Evolutionary conservation across 2,888 invertebrate genomes (phyloP), one percentile per base, ranked within the genome.

Genomic region (Eupithecia exiguata): DNA sequence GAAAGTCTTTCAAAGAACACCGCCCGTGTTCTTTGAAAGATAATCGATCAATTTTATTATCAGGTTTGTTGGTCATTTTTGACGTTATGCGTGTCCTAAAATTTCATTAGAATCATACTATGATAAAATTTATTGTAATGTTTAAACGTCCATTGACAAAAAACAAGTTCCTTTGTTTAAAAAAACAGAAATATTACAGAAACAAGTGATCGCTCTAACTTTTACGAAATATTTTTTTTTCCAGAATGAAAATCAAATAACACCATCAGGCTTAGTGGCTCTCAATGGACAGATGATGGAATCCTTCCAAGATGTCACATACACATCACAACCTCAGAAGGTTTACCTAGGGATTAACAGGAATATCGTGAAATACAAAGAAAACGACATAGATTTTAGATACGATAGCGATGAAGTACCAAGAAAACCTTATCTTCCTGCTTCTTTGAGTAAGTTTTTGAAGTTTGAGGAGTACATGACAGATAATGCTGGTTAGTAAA

Each of bases 381-480:
- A 95, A n/a, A 87, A 84, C 18, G 94, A 95, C 77, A 89, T 92
- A 18, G 95, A 95, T 76, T 95, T 93, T 72, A 88, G 91, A 78
- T 95, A 95, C 77, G 88, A 92, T 21, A 92, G 95, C 79, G 95
- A 95, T 77, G 93, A 91, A 73, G 86, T 93, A 70, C 90, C 92
- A 1, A 92, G 89, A 79, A 93, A 90, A 71, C 91, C 92, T 4
- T 95, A 92, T 78, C 95, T 91, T 80, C 95, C 95, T 9, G 90
- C 95, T 5, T 88, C 92, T 35, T 81, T 95, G 70, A 89, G 95
- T 95, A 85, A 92, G 91, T 30, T 46, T 7, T 53, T 49, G 40
- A 38, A 38, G 7, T 38, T 38, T 38, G 1, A 38, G 38, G 7
- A 38, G 38, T 38, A 38, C 6, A 38, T 40, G 40, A n/a, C n/a